Evolutionary conservation across 2,113 vertebrate genomes (phyloP).

Genomic region (Lamprologus ornatipinnis): DNA sequence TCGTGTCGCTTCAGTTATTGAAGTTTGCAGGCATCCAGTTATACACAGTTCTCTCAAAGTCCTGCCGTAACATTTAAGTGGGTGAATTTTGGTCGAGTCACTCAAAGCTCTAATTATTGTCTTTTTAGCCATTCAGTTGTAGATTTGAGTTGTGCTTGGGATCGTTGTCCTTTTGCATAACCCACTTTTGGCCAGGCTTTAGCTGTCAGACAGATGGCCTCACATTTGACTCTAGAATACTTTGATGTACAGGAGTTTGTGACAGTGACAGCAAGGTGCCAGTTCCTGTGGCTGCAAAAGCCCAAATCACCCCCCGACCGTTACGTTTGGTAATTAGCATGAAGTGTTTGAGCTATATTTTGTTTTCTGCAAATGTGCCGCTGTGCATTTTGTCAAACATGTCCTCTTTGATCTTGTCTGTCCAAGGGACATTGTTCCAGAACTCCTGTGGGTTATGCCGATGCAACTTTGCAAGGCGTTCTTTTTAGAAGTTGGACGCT

Average conservation of each 20-base stretch:
- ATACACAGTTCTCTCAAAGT: rapidly evolving
- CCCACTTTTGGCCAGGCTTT: background rate
- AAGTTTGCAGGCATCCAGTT: background rate
- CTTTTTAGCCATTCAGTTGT: rapidly evolving
- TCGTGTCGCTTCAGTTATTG: rapidly evolving
- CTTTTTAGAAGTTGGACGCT: background rate
- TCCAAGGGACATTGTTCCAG: background rate
- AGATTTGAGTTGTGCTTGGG: background rate
- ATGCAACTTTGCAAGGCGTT: background rate
- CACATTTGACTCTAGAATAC: background rate
- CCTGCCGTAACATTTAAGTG: background rate
- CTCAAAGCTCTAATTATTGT: background rate
- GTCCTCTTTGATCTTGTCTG: background rate
- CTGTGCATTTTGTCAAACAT: background rate
- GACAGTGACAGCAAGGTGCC: background rate
- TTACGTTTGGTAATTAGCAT: background rate
- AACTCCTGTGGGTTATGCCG: background rate
- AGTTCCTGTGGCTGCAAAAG: background rate
- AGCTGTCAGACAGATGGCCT: background rate
- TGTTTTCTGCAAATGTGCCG: background rate
- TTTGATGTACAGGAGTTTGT: background rate
- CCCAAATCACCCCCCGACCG: background rate
- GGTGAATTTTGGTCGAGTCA: background rate
- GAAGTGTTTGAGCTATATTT: background rate
- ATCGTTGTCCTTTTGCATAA: background rate